Base-by-base conservation (phyloP, 2,888 invertebrate species). In the Anthophora plumipes region DNA sequence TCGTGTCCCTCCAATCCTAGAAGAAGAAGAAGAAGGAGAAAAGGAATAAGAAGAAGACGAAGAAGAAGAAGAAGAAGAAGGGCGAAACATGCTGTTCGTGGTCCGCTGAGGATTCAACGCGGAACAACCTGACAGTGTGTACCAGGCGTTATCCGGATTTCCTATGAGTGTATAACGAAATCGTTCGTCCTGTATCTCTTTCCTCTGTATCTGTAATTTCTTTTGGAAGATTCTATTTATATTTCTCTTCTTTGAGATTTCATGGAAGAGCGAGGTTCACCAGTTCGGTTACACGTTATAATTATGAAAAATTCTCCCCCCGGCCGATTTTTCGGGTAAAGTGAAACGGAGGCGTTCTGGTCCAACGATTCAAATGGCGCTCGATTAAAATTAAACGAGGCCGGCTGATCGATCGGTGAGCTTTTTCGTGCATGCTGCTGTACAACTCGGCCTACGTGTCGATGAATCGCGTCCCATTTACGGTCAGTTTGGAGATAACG, bases 381-480 rank as follows among this genome's bases (percentile, higher is more conserved):
- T 54, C 66, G 64, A 79, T 79, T 79, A 79, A 79, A 79, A 79
- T 78, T 78, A 79, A 78, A 78, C 79, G 66, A 79, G 70, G 75
- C 64, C 78, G 52, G 43, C 20, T 41, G 68, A 80, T 81, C 80
- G 81, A 80, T 68, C 81, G 48, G 48, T 41, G 25, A 39, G 69
- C 31, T 66, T 74, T 81, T 63, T 71, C 63, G 67, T 46, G 55
- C 43, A 66, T 43, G 59, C 9, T 48, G 0, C 17, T 8, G 7
- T 39, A 37, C 20, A 22, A 67, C 70, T 68, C 63, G 17, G 41
- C 31, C 50, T 64, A 69, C 76, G 72, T 69, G 68, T 41, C 82
- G 81, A 73, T 66, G 82, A 81, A 76, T 80, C 71, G 73, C 82
- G 82, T 82, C 81, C 82, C 46, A 82, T 82, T 82, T 82, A 82